phyloP scores from a whole-genome alignment of 2,888 invertebrate genomes.

The Plebejus argus region DNA sequence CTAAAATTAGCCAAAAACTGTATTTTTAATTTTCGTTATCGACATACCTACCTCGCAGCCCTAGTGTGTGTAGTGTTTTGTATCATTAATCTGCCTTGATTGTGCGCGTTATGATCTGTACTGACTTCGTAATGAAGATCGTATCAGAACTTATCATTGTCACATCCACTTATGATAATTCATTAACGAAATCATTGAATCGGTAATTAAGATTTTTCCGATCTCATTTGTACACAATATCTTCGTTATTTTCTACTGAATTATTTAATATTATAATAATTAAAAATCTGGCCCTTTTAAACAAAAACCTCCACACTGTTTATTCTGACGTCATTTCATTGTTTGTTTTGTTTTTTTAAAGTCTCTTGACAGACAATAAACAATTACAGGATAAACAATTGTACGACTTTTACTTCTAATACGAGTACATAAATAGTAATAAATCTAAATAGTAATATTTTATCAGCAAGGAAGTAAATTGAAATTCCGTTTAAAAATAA shows the following conservation, averaged over 20 bases:
- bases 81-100: background rate
- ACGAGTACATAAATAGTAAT: background rate
- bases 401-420: background rate
- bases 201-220: background rate
- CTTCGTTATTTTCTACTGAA: background rate
- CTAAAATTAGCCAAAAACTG: too few relatives aligned
- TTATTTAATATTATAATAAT: background rate
- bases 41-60: background rate
- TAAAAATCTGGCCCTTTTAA: too few relatives aligned
- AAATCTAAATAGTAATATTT: background rate
- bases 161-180: constrained; percentile 13
- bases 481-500: background rate
- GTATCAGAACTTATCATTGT: constrained; percentile 4
- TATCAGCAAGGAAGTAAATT: background rate
- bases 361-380: too few relatives aligned
- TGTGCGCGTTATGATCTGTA: background rate
- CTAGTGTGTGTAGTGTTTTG: background rate
- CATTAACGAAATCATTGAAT: background rate
- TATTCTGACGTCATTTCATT: too few relatives aligned
- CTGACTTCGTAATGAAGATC: background rate
- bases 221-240: background rate
- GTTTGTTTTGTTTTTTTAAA: too few relatives aligned
- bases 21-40: background rate
- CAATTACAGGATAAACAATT: too few relatives aligned
- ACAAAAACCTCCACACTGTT: too few relatives aligned